A percentile compares a stretch with the other conserved stretches of the same genome.
These are phyloP conservation scores for Melospiza melodia DNA, from an alignment of 2,113 vertebrate species.

Conservation along the genomic window DNA sequence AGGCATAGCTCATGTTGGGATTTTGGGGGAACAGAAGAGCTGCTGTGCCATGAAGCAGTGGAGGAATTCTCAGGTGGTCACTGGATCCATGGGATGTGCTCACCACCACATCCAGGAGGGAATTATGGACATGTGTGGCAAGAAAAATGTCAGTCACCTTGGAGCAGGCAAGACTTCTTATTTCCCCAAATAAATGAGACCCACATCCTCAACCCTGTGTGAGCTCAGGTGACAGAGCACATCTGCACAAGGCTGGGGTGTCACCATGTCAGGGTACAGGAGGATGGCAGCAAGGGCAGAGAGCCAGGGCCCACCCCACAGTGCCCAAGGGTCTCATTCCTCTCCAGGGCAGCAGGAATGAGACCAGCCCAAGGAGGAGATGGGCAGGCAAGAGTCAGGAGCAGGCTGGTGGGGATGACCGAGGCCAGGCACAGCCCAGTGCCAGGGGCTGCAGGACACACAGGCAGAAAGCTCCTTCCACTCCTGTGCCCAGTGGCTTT, in stretches of 20 bases:
- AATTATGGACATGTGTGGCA: not conserved
- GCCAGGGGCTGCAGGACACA: not conserved
- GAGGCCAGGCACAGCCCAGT: not conserved
- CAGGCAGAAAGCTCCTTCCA: not conserved
- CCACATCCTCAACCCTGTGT: fast-evolving
- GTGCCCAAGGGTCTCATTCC: not conserved
- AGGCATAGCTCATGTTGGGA: not conserved
- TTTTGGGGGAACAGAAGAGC: not conserved
- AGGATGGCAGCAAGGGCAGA: not conserved
- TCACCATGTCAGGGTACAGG: not conserved
- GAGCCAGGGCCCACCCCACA: not conserved
- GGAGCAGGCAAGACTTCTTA: not conserved
- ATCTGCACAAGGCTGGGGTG: not conserved
- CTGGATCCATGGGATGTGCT: not conserved
- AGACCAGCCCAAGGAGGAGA: not conserved
- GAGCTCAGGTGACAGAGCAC: not conserved
- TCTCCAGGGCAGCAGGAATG: not conserved
- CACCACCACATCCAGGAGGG: not conserved
- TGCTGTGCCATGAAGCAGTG: not conserved
- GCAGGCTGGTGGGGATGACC: not conserved
- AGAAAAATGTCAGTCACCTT: not conserved
- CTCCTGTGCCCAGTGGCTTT: not conserved
- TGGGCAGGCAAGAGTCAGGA: not conserved
- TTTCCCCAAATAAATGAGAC: not conserved
- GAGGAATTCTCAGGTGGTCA: not conserved